Evolutionary conservation across 2,888 invertebrate genomes (phyloP), one percentile per base, ranked within the genome.

Genomic region (Nineta flava): DNA sequence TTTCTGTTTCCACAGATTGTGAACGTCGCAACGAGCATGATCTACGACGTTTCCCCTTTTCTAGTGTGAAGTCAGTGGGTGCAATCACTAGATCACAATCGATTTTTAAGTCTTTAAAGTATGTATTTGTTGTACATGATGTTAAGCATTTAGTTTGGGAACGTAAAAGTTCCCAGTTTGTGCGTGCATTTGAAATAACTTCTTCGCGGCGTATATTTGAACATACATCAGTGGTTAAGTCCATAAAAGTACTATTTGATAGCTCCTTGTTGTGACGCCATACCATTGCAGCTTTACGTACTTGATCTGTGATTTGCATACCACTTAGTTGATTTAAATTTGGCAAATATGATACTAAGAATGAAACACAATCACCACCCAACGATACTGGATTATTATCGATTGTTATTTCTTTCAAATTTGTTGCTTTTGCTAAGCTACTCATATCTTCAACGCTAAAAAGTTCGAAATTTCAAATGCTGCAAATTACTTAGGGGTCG

Each of bases 381-480:
- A 84, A 65, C 16, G 83, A 82, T 9, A 90, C 79, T 0, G 88
- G 87, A 68, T 90, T 90, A 53, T 84, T 85, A 63, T 88, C 93
- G 51, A 94, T 77, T 16, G 90, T 83, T 46, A 94, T 77, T 68
- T 93, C 93, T 50, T 79, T 74, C 44, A 93, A 73, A 52, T 81
- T 80, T 9, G 74, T 69, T 0, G 87, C 84, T 65, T 87, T 83
- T 21, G 83, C 83, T 51, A 93, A 69, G 53, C 86, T 84, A 46
- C 81, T 79, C 67, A 93, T 85, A 61, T 92, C 91, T 62, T 92
- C 92, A 55, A 92, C 82, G 61, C 86, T 85, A 62, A 50, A 67
- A 43, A 26, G 16, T 42, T 41, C 9, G 10, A 42, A 42, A 7
- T 10, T 40, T 13, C 12, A 13, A 13, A 9, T 10, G 10, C 10